Evolutionary conservation across 2,113 vertebrate species (phyloP), one percentile per base, ranked within the genome.

Genomic region (Anguilla rostrata): DNA sequence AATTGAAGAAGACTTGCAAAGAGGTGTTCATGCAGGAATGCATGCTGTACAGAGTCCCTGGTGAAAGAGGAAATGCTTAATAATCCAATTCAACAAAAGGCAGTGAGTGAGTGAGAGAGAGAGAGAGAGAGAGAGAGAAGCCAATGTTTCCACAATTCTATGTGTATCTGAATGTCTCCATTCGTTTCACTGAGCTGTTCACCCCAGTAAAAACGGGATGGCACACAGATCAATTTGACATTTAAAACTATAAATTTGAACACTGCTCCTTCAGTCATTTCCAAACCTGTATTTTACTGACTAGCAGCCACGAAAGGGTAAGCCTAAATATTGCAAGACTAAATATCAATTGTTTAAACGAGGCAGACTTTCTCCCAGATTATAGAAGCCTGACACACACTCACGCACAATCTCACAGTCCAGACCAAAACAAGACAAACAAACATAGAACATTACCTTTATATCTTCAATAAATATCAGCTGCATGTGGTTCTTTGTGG

Each of bases 11-110:
- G 79, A 92, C 88, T 85, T 87, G 83, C 89, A 90, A 87, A 89
- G 49, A 81, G 80, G 81, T 86, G 79, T 90, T 90, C 86, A 86
- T 90, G 91, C 66, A 83, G 92, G 92, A 92, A 95, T 94, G 92
- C 86, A 82, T 18, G 81, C 71, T 57, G 75, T 89, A 90, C 63
- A 66, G 90, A 84, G 81, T 88, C 86, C 63, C 34, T 22, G 34
- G 57, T 66, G 85, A 87, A 86, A n/a, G 83, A 83, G 84, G 20
- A 83, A 85, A 56, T 43, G 78, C 46, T 71, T 88, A 81, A 85
- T 86, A 87, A 80, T 87, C 84, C 39, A 83, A 16, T 87, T 84
- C 46, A 63, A 87, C 83, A 87, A 41, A 71, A 86, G 56, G 63
- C 63, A 12, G 49, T 53, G 49, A 12, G 49, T 46, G 43, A 5